A percentile compares a stretch with the other conserved stretches of the same genome.
phyloP scores from a whole-genome alignment of 2,797 vertebrate genomes.

The Hippopotamyrus pictus region DNA sequence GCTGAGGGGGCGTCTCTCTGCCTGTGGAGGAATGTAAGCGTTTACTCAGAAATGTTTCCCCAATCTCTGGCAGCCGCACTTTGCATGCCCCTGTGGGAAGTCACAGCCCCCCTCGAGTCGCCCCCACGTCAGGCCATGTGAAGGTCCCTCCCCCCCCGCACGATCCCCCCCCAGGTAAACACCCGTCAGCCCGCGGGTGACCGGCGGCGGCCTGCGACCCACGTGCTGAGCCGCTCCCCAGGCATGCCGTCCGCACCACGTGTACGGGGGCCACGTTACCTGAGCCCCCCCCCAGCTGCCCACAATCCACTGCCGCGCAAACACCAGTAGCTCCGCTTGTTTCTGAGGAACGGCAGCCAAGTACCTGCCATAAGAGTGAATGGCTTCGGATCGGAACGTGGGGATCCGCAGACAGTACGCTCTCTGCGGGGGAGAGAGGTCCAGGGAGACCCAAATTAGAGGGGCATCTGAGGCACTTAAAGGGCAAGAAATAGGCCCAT shows the following conservation, averaged over 20 bases:
- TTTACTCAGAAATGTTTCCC: slow-evolving; percentile 50
- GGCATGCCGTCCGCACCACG: slow-evolving; percentile 38
- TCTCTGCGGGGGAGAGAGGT: slow-evolving; percentile 40
- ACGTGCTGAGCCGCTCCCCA: slow-evolving; percentile 45
- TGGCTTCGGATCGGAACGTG: slow-evolving; percentile 39
- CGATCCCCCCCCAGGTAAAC: slow-evolving; percentile 48
- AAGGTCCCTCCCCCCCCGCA: slow-evolving; percentile 34
- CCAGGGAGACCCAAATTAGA: slow-evolving; percentile 47
- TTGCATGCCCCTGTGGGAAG: slow-evolving; percentile 40
- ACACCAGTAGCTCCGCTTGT: background rate
- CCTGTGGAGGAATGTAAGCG: slow-evolving; percentile 47
- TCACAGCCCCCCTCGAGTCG: slow-evolving; percentile 43
- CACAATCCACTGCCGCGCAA: background rate
- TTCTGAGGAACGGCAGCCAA: slow-evolving; percentile 43
- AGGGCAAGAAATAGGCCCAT: slow-evolving; percentile 51
- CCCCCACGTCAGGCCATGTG: slow-evolving; percentile 36
- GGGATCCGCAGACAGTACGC: slow-evolving; percentile 52
- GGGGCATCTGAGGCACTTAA: slow-evolving; percentile 52
- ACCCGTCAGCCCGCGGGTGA: slow-evolving; percentile 46
- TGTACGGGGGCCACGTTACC: slow-evolving; percentile 27
- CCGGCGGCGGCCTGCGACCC: slow-evolving; percentile 50
- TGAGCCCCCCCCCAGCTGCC: background rate
- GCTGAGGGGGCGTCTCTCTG: slow-evolving; percentile 18
- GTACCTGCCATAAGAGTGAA: slow-evolving; percentile 60
- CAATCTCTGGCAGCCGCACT: slow-evolving; percentile 48